These are phyloP conservation scores for Ochlodes sylvanus DNA, from an alignment of 2,888 invertebrate species.

Conservation along the genomic window DNA sequence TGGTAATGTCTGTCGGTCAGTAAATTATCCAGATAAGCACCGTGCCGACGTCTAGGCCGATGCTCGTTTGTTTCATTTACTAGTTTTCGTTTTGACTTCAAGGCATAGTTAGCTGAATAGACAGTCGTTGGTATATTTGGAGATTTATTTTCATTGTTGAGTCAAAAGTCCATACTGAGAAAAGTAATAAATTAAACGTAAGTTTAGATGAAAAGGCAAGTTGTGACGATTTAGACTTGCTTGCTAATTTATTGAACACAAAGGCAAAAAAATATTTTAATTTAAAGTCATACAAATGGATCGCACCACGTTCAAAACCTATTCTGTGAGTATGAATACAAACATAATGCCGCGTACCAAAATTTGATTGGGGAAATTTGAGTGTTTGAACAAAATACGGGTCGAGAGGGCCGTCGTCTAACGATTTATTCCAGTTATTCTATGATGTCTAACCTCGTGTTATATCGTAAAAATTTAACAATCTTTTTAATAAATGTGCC, in stretches of 20 bases:
- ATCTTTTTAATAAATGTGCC: too few species aligned
- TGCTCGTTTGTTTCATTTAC: conserved; percentile 75
- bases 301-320: neutral
- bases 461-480: too few species aligned
- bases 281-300: neutral
- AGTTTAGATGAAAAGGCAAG: too few species aligned
- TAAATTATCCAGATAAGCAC: conserved; percentile 80
- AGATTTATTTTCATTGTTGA: too few species aligned
- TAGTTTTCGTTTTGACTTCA: conserved; percentile 68
- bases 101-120: conserved; percentile 61
- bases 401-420: conserved; percentile 40
- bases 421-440: conserved; percentile 26
- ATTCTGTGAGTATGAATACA: conserved; percentile 1
- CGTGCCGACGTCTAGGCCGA: conserved; percentile 69
- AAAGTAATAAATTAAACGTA: too few species aligned
- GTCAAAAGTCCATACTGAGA: too few species aligned
- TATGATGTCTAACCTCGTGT: too few species aligned
- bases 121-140: conserved; percentile 39
- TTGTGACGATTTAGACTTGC: too few species aligned
- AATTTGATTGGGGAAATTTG: conserved; percentile 36
- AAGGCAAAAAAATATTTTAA: neutral
- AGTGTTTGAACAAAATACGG: conserved; percentile 42
- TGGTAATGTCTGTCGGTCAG: conserved; percentile 78
- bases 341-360: conserved; percentile 24
- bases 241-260: neutral